Base-by-base conservation (phyloP, 2,797 vertebrate genomes). In the Tarsius wallacei region DNA sequence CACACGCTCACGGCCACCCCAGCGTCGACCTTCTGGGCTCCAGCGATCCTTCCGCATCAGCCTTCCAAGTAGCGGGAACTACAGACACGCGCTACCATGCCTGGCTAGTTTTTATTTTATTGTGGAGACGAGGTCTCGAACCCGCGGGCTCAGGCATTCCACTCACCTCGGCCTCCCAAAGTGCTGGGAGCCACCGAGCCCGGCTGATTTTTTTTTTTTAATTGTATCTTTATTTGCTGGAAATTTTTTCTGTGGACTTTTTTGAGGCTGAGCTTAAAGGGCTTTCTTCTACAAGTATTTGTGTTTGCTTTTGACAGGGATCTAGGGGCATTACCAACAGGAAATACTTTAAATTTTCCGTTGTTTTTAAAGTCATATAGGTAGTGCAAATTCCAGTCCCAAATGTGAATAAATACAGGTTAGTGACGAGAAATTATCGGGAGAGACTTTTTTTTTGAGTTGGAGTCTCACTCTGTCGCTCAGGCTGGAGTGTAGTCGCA, bases 291-390 rank as follows among this genome's bases (percentile, higher is more conserved):
- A 77, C 28, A 86, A 86, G 49, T 36, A 63, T 87, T 28, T 82
- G 22, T 63, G 19, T 93, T 90, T 96, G 70, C 61, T 90, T 70
- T 51, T 77, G 33, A 87, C 31, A 77, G 55, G 19, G 51, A 76
- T 74, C 42, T 86, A 51, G 77, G 70, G 33, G 22, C 59, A 33
- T 33, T 76, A 49, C 16, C 59, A 83, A 70, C 14, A 87, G 47
- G 70, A 12, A 77, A 21, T 15, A 53, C 70, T 93, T 87, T 59
- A 33, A 33, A 77, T 77, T 77, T 87, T 90, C 19, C 6, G 15
- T 53, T 93, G 68, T 26, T 57, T 71, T 66, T 89, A 14, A 42
- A 53, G n/a, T 59, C 57, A 13, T 47, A 28, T 5, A 19, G 59
- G 51, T 57, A 26, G 24, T 88, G 4, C 78, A 33, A 82, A 77